Evolutionary conservation across 2,888 invertebrate genomes (phyloP).

Genomic region (Tetheella fluctuosa): DNA sequence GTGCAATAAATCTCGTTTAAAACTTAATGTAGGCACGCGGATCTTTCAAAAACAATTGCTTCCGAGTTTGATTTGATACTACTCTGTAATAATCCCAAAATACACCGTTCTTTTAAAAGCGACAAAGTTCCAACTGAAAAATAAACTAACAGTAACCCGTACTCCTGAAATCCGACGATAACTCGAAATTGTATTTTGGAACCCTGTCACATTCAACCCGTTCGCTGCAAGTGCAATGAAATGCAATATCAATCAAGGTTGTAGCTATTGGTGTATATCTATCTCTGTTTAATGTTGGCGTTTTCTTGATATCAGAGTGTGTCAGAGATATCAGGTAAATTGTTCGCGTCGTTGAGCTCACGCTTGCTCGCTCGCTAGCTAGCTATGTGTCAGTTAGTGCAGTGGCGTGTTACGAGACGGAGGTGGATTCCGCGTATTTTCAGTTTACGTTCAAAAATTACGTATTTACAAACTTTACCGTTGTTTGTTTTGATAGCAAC

Average conservation of each 20-base stretch:
- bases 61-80: conserved; percentile 26
- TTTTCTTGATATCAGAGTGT: conserved; percentile 46
- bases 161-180: conserved; percentile 20
- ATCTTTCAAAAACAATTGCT: conserved; percentile 50
- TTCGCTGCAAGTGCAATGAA: conserved; percentile 57
- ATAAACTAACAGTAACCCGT: conserved; percentile 23
- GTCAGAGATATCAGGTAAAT: conserved; percentile 60
- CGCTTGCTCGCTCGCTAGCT: conserved; percentile 23
- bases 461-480: conserved; percentile 80
- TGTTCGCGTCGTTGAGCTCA: conserved; percentile 19
- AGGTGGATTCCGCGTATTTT: conserved; percentile 46
- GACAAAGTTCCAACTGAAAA: conserved; percentile 44
- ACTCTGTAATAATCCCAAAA: conserved; percentile 51
- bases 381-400: conserved; percentile 53
- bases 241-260: conserved; percentile 48
- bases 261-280: conserved; percentile 39
- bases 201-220: conserved; percentile 51
- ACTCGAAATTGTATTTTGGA: conserved; percentile 46
- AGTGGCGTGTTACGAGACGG: conserved; percentile 50
- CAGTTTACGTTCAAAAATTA: conserved; percentile 44
- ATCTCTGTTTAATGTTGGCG: conserved; percentile 48
- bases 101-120: conserved; percentile 33
- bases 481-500: conserved; percentile 65
- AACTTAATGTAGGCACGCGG: conserved; percentile 45
- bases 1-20: conserved; percentile 41